Evolutionary conservation across 2,113 vertebrate genomes (phyloP).

Genomic region (Reinhardtius hippoglossoides): DNA sequence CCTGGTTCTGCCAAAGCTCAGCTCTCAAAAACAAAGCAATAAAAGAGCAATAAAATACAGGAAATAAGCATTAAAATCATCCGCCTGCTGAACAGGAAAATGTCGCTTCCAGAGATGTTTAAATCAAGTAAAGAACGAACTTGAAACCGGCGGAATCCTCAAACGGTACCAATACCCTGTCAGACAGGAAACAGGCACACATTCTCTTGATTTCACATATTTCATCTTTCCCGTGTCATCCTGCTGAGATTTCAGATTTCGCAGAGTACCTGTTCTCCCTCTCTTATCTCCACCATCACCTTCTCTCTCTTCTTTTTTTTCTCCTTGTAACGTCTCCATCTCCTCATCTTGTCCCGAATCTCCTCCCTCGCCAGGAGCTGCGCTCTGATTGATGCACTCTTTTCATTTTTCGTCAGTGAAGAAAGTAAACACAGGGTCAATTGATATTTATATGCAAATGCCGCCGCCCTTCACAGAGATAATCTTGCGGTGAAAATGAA

Average conservation of each 20-base stretch:
- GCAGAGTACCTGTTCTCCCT: not conserved
- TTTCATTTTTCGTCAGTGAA: constrained; percentile 4
- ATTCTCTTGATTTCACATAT: not conserved
- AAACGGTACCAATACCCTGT: not conserved
- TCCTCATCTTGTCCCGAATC: not conserved
- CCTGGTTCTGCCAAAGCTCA: too few species aligned
- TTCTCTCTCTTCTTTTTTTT: not conserved
- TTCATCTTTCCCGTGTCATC: not conserved
- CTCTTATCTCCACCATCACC: not conserved
- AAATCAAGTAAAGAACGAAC: not conserved
- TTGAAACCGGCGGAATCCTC: not conserved
- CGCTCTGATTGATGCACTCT: not conserved
- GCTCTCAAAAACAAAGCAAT: too few species aligned
- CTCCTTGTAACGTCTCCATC: not conserved
- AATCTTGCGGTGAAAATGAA: not conserved
- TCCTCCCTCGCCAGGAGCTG: not conserved
- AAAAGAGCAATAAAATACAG: too few species aligned
- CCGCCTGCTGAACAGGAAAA: too few species aligned
- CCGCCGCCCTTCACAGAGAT: not conserved
- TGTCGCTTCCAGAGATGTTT: not conserved
- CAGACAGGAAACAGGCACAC: not conserved
- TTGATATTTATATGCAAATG: constrained; percentile 18
- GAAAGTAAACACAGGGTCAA: not conserved
- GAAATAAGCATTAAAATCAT: too few species aligned
- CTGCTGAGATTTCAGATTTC: not conserved